phyloP scores from a whole-genome alignment of 2,888 invertebrate species.

The Dryocosmus kuriphilus region DNA sequence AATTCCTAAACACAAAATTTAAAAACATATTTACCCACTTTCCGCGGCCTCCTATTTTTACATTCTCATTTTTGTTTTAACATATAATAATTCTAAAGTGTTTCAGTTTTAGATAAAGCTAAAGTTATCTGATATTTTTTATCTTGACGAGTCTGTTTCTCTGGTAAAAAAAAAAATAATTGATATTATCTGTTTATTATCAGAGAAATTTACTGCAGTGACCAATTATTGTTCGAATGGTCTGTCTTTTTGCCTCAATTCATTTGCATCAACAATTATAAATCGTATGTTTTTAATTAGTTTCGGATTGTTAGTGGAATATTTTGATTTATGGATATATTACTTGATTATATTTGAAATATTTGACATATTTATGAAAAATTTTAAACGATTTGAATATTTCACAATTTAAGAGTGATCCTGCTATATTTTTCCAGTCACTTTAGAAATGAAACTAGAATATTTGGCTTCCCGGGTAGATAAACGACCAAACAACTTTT shows the following conservation, averaged over 20 bases:
- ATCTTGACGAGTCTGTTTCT: background rate
- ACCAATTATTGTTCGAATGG: background rate
- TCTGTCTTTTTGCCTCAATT: background rate
- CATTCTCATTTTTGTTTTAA: background rate
- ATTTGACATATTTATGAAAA: background rate
- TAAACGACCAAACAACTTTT: background rate
- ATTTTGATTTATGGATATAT: background rate
- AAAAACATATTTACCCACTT: background rate
- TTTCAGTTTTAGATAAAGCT: background rate
- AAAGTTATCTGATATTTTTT: background rate
- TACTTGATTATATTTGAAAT: background rate
- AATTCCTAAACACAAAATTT: background rate
- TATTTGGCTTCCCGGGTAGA: background rate
- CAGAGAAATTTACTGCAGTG: background rate
- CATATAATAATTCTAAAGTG: background rate
- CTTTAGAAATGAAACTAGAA: slow-evolving; percentile 23
- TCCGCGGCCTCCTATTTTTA: background rate
- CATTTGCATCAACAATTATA: background rate
- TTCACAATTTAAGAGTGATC: background rate
- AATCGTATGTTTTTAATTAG: background rate
- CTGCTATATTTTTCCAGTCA: background rate
- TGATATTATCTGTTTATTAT: background rate
- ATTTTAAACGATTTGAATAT: background rate
- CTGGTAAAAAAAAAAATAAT: background rate
- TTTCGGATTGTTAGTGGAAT: background rate